Percentiles rank a stretch among this genome's conserved stretches.
Conservation (phyloP, 2,113 vertebrate genomes). For the Xenus cinereus region DNA sequence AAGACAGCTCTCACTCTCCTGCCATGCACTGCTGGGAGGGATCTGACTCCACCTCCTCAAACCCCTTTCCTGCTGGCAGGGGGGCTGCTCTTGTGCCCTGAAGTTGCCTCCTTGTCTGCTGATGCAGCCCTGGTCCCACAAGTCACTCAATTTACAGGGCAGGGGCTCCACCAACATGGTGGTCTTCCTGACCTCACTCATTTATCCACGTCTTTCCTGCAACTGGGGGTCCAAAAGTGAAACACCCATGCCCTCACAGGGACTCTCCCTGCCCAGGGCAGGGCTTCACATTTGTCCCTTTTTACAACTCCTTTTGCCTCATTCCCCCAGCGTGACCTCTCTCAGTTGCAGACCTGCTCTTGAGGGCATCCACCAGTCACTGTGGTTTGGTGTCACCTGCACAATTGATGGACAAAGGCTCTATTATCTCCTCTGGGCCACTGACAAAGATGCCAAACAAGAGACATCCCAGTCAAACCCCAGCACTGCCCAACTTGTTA, state of each 20-base stretch:
- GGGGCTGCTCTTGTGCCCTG: background rate
- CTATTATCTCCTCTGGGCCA: background rate
- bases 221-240: rapidly evolving
- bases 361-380: background rate
- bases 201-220: background rate
- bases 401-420: background rate
- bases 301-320: rapidly evolving
- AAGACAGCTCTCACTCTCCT: background rate
- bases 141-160: background rate
- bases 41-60: rapidly evolving
- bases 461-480: background rate
- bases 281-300: background rate
- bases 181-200: background rate
- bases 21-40: rapidly evolving
- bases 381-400: background rate
- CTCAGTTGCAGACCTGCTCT: background rate
- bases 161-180: rapidly evolving
- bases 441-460: background rate
- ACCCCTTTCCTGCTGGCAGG: background rate
- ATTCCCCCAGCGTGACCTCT: rapidly evolving
- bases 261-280: background rate
- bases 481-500: rapidly evolving
- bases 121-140: background rate
- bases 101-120: background rate
- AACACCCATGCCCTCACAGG: background rate